These are phyloP conservation scores for Gerris buenoi DNA, from an alignment of 1,140 invertebrate species.

Conservation along the genomic window DNA sequence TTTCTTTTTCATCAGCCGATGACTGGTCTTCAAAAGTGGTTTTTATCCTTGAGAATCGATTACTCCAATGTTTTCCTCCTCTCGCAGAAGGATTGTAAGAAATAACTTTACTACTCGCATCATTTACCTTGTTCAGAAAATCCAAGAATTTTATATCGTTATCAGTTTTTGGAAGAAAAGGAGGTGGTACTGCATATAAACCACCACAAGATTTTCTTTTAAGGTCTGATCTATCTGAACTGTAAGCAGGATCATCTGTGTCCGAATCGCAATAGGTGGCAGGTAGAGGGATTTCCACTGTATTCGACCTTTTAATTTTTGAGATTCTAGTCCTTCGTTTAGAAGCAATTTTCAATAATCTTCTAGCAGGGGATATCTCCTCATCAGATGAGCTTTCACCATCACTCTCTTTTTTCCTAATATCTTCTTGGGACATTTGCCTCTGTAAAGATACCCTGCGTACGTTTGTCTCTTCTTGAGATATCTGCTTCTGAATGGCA, in stretches of 20 bases:
- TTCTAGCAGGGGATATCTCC: conserved; percentile 21
- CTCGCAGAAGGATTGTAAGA: conserved; percentile 25
- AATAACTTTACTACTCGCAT: conserved; percentile 19
- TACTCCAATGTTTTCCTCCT: conserved; percentile 44
- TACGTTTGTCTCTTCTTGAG: conserved; percentile 17
- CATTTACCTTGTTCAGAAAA: conserved; percentile 47
- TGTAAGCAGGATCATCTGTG: conserved; percentile 18
- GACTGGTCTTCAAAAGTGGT: conserved; percentile 52
- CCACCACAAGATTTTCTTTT: not conserved
- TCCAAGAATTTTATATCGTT: conserved; percentile 71
- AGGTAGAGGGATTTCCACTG: conserved; percentile 68
- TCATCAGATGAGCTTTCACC: conserved; percentile 7
- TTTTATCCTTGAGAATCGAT: conserved; percentile 67
- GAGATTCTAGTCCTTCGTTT: conserved; percentile 27
- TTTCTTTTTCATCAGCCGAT: conserved; percentile 11
- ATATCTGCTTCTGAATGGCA: conserved; percentile 32
- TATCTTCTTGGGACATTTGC: conserved; percentile 23
- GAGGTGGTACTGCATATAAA: conserved; percentile 28
- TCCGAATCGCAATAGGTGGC: conserved; percentile 35
- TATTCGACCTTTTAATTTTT: conserved; percentile 72
- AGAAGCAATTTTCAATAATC: conserved; percentile 23
- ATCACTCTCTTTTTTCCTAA: conserved; percentile 14
- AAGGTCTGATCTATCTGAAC: not conserved
- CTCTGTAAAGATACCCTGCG: conserved; percentile 16
- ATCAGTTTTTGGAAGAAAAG: conserved; percentile 63